Conservation (phyloP, 2,113 vertebrate species). For the Oreochromis tanganicae region DNA sequence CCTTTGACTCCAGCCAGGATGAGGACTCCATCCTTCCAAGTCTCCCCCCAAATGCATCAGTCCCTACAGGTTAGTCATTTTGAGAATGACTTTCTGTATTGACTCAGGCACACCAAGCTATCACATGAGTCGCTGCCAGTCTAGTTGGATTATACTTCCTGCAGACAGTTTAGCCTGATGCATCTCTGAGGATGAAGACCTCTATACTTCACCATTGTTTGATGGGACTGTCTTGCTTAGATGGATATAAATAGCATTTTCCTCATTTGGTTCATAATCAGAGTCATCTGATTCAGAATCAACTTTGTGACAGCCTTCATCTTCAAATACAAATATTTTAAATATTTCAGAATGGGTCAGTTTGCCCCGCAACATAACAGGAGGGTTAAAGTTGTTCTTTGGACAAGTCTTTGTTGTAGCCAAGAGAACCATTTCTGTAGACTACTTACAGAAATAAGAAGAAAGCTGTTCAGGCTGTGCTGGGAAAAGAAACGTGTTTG, state of each 20-base stretch:
- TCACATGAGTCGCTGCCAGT: too few species aligned
- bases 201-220: neutral
- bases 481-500: neutral
- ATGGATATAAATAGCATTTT: neutral
- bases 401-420: neutral
- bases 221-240: neutral
- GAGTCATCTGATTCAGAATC: neutral
- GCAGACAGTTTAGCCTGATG: neutral
- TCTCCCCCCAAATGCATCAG: too few species aligned
- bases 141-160: neutral
- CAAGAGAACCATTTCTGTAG: neutral
- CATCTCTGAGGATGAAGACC: neutral
- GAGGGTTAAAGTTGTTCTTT: neutral
- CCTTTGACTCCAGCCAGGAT: too few species aligned
- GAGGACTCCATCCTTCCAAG: too few species aligned
- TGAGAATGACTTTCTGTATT: too few species aligned
- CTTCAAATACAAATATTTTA: neutral
- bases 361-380: accelerated
- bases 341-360: accelerated
- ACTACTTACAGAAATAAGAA: neutral
- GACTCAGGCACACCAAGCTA: too few species aligned
- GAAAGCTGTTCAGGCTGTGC: neutral
- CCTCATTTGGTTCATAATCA: neutral
- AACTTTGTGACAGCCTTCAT: accelerated
- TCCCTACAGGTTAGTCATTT: too few species aligned